Percentiles rank a stretch among this genome's conserved stretches.
These are phyloP conservation scores for Stenurella melanura DNA, from an alignment of 2,888 invertebrate genomes.

Conservation along the genomic window DNA sequence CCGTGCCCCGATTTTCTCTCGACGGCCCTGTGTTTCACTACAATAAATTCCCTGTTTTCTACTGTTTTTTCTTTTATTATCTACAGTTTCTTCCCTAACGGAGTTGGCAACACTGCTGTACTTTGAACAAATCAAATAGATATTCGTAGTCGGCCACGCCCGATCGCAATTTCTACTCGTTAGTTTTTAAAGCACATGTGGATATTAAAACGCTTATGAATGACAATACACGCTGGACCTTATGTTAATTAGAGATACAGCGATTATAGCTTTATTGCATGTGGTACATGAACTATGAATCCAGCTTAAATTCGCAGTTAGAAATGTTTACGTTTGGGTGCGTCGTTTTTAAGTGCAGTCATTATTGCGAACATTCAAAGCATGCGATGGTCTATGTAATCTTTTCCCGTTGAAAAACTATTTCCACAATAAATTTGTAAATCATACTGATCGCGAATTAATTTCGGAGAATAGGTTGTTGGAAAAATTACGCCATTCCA, in stretches of 20 bases:
- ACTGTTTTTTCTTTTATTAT: no score
- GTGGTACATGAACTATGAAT: neutral
- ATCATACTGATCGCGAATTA: slow-evolving; percentile 6
- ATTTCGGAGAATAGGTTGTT: slow-evolving; percentile 1
- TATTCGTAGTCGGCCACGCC: no score
- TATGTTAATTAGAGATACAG: neutral
- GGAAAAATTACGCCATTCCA: slow-evolving; percentile 30
- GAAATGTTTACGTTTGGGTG: slow-evolving; percentile 7
- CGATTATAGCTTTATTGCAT: slow-evolving; percentile 2
- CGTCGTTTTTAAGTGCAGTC: neutral
- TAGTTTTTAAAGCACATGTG: neutral
- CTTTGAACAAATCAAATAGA: no score
- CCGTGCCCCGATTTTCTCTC: no score
- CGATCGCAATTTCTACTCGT: neutral
- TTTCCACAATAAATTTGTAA: slow-evolving; percentile 1
- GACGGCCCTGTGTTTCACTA: no score
- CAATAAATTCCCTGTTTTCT: no score
- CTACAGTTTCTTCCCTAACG: no score
- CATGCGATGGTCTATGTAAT: neutral
- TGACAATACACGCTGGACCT: neutral
- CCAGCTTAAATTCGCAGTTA: neutral
- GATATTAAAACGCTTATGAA: neutral
- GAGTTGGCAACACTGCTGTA: no score
- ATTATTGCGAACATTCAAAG: neutral
- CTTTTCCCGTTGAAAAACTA: neutral